Evolutionary conservation across 2,888 invertebrate genomes (phyloP).

Genomic region (Xiphydria camelus): DNA sequence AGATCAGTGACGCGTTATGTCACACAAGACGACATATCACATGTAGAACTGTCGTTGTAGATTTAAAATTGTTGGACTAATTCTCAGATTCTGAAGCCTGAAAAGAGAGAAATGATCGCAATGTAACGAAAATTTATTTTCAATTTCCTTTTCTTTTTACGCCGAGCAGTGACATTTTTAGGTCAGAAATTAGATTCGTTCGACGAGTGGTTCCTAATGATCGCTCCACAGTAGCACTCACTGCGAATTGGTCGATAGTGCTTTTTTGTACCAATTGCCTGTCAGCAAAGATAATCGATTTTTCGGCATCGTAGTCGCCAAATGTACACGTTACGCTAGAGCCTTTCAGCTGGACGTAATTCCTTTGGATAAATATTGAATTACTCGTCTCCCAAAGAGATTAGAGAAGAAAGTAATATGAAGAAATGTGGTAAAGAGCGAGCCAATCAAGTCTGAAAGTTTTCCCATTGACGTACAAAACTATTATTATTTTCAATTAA

Average conservation of each 20-base stretch:
- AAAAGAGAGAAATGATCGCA: constrained; percentile 36
- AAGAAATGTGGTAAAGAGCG: constrained; percentile 1
- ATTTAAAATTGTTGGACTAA: constrained; percentile 30
- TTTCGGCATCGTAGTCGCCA: too few relatives aligned
- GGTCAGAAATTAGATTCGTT: too few relatives aligned
- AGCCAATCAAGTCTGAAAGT: constrained; percentile 11
- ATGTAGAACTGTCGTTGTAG: constrained; percentile 28
- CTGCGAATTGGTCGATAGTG: too few relatives aligned
- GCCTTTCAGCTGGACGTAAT: too few relatives aligned
- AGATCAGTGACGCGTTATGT: too few relatives aligned
- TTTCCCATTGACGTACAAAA: constrained; percentile 13
- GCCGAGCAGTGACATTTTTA: constrained; percentile 21
- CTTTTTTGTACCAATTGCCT: too few relatives aligned
- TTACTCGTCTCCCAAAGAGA: not conserved
- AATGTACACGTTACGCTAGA: too few relatives aligned
- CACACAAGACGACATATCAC: too few relatives aligned
- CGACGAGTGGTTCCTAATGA: too few relatives aligned
- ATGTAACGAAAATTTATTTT: constrained; percentile 4
- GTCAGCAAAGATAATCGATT: too few relatives aligned
- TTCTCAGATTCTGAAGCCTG: constrained; percentile 55
- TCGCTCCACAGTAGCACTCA: too few relatives aligned
- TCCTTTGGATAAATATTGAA: not conserved
- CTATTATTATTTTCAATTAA: constrained; percentile 13
- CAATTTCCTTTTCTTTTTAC: constrained; percentile 5
- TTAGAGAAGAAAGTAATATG: not conserved